A percentile compares a stretch with the other conserved stretches of the same genome.
Evolutionary conservation across 2,888 invertebrate genomes (phyloP).

Genomic region (Cheilosia pagana): DNA sequence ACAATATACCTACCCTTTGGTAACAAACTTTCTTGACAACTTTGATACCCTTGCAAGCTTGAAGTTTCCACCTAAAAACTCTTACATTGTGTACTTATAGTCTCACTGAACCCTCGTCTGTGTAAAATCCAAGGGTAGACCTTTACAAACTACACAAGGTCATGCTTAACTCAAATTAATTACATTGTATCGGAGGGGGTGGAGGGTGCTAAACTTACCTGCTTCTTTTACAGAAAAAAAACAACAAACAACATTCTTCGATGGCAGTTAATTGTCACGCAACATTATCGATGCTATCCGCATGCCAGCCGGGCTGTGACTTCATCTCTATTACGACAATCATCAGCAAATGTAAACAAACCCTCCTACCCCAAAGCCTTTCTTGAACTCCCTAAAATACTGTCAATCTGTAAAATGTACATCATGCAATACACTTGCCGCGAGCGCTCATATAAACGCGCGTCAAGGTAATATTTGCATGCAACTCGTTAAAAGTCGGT

Average conservation of each 20-base stretch:
- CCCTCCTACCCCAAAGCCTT: neutral
- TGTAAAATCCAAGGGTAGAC: slow-evolving; percentile 20
- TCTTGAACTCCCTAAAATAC: neutral
- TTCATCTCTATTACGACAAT: slow-evolving; percentile 22
- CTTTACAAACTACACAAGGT: slow-evolving; percentile 49
- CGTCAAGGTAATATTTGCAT: slow-evolving; percentile 44
- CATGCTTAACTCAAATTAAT: slow-evolving; percentile 62
- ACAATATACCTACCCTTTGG: neutral
- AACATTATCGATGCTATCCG: slow-evolving; percentile 60
- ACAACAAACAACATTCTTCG: neutral
- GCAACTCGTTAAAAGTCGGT: slow-evolving; percentile 31
- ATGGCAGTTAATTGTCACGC: slow-evolving; percentile 51
- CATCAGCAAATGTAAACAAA: neutral
- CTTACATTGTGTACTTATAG: slow-evolving; percentile 1
- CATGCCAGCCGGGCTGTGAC: slow-evolving; percentile 55
- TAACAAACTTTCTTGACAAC: slow-evolving; percentile 51
- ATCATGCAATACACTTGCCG: slow-evolving; percentile 35
- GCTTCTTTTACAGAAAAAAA: neutral
- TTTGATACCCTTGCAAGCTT: slow-evolving; percentile 37
- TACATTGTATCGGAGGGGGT: slow-evolving; percentile 29
- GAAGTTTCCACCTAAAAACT: slow-evolving; percentile 3
- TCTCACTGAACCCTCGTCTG: neutral
- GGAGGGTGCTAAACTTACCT: neutral
- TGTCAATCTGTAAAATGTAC: neutral
- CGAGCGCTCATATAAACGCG: neutral